phyloP scores from a whole-genome alignment of 2,888 invertebrate species.

The Drosophila fulvimacula region DNA sequence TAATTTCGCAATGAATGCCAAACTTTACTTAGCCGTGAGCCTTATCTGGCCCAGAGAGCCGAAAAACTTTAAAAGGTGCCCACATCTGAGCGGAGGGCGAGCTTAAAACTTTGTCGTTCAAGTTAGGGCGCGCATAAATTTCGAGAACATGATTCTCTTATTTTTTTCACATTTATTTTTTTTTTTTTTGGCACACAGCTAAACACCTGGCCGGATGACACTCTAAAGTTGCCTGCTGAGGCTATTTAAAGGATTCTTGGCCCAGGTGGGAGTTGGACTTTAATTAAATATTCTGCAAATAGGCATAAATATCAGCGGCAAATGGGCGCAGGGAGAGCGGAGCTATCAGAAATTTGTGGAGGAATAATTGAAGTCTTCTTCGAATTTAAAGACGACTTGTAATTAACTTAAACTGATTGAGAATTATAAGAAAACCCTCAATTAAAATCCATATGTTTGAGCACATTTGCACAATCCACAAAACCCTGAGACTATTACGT shows the following conservation, averaged over 20 bases:
- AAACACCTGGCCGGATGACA: conserved; percentile 51
- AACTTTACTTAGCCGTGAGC: conserved; percentile 46
- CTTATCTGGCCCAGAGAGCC: conserved; percentile 53
- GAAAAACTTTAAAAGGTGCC: conserved; percentile 62
- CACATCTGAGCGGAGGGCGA: not conserved
- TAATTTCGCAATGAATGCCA: conserved; percentile 67
- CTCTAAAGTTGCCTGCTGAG: conserved; percentile 20
- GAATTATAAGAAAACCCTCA: not conserved
- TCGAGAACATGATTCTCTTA: conserved; percentile 40
- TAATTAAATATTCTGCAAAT: conserved; percentile 48
- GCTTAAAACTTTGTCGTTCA: conserved; percentile 57
- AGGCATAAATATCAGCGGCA: conserved; percentile 27
- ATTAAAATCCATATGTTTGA: not conserved
- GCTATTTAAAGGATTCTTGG: conserved; percentile 33
- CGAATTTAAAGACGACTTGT: too few species aligned
- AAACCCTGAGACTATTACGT: not conserved
- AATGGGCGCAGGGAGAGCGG: not conserved
- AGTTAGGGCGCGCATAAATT: conserved; percentile 58
- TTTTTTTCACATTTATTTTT: not conserved
- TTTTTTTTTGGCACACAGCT: conserved; percentile 49
- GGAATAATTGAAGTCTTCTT: too few species aligned
- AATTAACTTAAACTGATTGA: not conserved
- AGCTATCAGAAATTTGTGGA: too few species aligned
- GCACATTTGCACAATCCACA: conserved; percentile 2
- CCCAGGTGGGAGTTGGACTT: conserved; percentile 5